These are phyloP conservation scores for Setophaga coronata DNA, from an alignment of 2,113 vertebrate species.

Conservation along the genomic window DNA sequence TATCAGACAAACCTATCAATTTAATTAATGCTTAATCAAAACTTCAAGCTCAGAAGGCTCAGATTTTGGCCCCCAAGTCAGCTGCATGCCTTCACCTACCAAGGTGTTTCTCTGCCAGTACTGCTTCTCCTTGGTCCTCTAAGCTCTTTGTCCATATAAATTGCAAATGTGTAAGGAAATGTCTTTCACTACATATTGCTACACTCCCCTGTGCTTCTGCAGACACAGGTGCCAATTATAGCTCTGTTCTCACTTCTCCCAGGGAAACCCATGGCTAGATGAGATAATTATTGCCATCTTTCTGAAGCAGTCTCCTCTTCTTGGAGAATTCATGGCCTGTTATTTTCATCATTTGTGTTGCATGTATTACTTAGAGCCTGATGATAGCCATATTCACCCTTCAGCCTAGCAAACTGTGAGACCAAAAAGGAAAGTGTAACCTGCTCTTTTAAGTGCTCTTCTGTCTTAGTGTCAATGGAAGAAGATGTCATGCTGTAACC, in stretches of 20 bases:
- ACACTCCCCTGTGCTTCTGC: background rate
- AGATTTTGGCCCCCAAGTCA: background rate
- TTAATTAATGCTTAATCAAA: background rate
- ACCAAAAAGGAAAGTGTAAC: background rate
- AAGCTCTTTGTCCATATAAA: background rate
- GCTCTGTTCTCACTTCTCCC: background rate
- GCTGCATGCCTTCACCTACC: background rate
- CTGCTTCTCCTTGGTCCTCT: background rate
- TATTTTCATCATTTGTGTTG: background rate
- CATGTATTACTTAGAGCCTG: background rate
- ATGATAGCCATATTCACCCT: background rate
- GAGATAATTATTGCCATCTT: background rate
- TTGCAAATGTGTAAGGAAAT: background rate
- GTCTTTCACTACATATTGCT: background rate
- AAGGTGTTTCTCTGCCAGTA: background rate
- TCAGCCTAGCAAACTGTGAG: background rate
- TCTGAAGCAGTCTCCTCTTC: background rate
- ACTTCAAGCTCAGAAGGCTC: background rate
- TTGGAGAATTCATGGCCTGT: background rate
- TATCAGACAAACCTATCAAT: background rate
- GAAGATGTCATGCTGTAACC: background rate
- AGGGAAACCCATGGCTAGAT: background rate
- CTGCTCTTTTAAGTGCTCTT: background rate
- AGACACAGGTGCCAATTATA: background rate
- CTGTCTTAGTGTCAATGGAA: background rate